Percentiles rank a stretch among this genome's conserved stretches.
phyloP scores from a whole-genome alignment of 2,888 invertebrate genomes.

The Cryptops parisi region DNA sequence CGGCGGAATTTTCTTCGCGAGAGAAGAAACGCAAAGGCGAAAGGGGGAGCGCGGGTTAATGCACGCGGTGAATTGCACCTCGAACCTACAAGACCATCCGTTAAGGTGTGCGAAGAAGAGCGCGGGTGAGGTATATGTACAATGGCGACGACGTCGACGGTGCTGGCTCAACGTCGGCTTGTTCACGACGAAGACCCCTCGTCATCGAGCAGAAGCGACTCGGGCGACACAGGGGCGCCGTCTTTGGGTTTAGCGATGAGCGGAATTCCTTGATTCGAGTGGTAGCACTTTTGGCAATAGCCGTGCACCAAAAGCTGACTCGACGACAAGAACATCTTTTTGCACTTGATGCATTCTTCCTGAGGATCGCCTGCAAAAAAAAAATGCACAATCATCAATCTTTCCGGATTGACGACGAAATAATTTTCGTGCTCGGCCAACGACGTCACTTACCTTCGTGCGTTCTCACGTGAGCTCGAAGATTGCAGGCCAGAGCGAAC shows the following conservation, averaged over 20 bases:
- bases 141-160: too few species aligned
- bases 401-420: neutral
- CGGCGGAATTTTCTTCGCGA: too few species aligned
- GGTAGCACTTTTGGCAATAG: conserved; percentile 18
- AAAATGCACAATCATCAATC: too few species aligned
- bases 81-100: too few species aligned
- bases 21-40: too few species aligned
- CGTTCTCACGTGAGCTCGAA: conserved; percentile 56
- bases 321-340: conserved; percentile 37
- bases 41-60: too few species aligned
- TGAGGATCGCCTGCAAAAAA: conserved; percentile 41
- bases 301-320: conserved; percentile 18
- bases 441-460: conserved; percentile 43
- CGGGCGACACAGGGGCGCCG: neutral
- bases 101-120: too few species aligned
- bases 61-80: too few species aligned
- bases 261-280: conserved; percentile 17
- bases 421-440: conserved; percentile 1
- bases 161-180: too few species aligned
- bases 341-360: conserved; percentile 44
- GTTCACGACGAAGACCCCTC: neutral
- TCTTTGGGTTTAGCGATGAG: conserved; percentile 15
- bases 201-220: neutral
- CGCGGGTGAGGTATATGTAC: too few species aligned
- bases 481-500: conserved; percentile 55